Percentiles rank a stretch among this genome's conserved stretches.
phyloP scores from a whole-genome alignment of 2,797 vertebrate genomes.

The Pterois miles region DNA sequence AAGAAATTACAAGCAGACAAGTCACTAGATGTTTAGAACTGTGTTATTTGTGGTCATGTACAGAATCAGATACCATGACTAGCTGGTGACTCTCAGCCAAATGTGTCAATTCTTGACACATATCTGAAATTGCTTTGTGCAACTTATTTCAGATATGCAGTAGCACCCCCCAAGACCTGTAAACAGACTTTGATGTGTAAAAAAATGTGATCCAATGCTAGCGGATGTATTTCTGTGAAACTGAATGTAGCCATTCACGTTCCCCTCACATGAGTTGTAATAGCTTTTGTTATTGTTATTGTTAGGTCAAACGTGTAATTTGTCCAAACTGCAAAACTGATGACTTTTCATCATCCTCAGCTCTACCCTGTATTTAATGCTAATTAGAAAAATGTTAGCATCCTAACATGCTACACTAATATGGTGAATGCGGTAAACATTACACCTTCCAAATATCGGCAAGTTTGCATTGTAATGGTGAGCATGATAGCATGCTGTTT shows the following conservation, averaged over 20 bases:
- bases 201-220: no score
- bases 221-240: not conserved
- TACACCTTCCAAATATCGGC: not conserved
- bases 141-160: not conserved
- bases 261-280: not conserved
- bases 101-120: no score
- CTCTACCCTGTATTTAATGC: not conserved
- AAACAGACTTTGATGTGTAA: slow-evolving; percentile 2
- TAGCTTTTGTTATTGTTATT: not conserved
- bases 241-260: not conserved
- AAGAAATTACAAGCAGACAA: no score
- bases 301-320: not conserved
- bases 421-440: not conserved
- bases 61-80: no score
- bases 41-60: no score
- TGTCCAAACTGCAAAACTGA: not conserved
- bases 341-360: not conserved
- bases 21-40: no score
- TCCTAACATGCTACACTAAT: not conserved
- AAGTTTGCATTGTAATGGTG: not conserved
- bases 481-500: not conserved
- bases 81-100: not conserved
- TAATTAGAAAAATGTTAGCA: not conserved
- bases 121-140: no score
- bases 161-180: not conserved